Evolutionary conservation across 35 echinoderm and acorn worm genomes (phyloP).

Genomic region (Ophiothrix spiculata): DNA sequence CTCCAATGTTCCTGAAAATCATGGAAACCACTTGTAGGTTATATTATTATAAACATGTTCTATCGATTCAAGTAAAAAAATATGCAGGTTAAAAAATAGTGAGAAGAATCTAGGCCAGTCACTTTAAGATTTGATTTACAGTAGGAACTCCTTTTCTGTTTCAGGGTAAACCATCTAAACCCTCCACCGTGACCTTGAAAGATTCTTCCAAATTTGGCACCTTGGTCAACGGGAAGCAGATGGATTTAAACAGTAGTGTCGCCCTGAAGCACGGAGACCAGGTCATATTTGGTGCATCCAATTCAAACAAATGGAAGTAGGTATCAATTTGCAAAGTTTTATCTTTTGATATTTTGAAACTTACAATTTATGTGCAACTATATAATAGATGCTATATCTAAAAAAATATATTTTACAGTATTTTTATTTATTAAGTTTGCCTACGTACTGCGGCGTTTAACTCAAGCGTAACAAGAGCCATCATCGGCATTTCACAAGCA

Average conservation of each 20-base stretch:
- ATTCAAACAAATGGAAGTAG: slow-evolving; percentile 84
- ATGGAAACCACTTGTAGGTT: too few species aligned
- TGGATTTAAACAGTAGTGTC: slow-evolving; percentile 9
- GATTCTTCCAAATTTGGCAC: slow-evolving; percentile 87
- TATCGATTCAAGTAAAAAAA: too few species aligned
- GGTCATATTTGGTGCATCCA: slow-evolving; percentile 57
- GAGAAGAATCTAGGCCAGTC: too few species aligned
- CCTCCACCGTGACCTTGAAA: slow-evolving; percentile 40
- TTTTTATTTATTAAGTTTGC: too few species aligned
- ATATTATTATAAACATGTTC: too few species aligned
- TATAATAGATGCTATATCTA: background rate
- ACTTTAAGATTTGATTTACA: background rate
- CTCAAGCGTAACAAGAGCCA: too few species aligned
- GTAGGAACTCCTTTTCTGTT: background rate
- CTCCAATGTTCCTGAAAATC: too few species aligned
- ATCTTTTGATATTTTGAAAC: background rate
- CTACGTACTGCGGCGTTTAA: too few species aligned
- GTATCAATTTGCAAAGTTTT: background rate
- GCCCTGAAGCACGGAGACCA: slow-evolving; percentile 56
- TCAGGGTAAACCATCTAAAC: slow-evolving; percentile 40
- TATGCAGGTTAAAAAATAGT: too few species aligned
- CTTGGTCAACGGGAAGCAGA: slow-evolving; percentile 54
- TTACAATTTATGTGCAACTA: background rate
- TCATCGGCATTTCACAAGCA: too few species aligned
- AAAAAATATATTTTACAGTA: too few species aligned